Base-by-base conservation (phyloP, 2,113 vertebrate species). In the Antennarius striatus region DNA sequence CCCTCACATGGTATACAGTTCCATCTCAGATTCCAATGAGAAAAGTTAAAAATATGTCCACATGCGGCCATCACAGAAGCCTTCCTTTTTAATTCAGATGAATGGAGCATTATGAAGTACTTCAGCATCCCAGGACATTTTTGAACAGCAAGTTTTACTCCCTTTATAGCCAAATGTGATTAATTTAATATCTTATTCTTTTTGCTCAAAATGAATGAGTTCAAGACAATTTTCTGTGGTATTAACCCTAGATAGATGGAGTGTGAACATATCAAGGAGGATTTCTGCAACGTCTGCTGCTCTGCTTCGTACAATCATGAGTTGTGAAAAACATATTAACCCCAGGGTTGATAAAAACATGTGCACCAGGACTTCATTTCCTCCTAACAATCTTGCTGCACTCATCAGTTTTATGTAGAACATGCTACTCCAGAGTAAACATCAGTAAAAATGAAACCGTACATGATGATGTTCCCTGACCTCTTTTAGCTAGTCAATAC, bases 341-440 rank as follows among this genome's bases (percentile, higher is more conserved):
- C 89, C 86, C 80, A 56, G 80, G 86, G 74, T 79, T 84, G 80
- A 82, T 79, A 73, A 42, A 82, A 84, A 76, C 85, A 82, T 77
- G 74, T 80, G 68, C 29, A 59, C 75, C 79, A 77, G 82, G 80
- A 82, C 75, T 87, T 83, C 75, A 87, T 87, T 90, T 89, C 87
- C 84, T 88, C 73, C 73, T 49, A 76, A 14, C 70, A 58, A 65
- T 85, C 40, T 75, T 84, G 88, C 87, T 81, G 84, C 64, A 50
- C 72, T 89, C 90, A 91, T 89, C 90, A 87, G 42, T 87, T 90
- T 89, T 84, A 76, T 80, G 80, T 77, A 69, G 77, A 82, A 74
- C 84, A 79, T 40, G 28, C 73, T 67, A 57, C 81, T 86, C 82
- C 79, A 66, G 69, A 77, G 78, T 82, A 63, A 77, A 86, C 79